Evolutionary conservation across 2,113 vertebrate species (phyloP), one percentile per base, ranked within the genome.

Genomic region (Corythornis cristatus): DNA sequence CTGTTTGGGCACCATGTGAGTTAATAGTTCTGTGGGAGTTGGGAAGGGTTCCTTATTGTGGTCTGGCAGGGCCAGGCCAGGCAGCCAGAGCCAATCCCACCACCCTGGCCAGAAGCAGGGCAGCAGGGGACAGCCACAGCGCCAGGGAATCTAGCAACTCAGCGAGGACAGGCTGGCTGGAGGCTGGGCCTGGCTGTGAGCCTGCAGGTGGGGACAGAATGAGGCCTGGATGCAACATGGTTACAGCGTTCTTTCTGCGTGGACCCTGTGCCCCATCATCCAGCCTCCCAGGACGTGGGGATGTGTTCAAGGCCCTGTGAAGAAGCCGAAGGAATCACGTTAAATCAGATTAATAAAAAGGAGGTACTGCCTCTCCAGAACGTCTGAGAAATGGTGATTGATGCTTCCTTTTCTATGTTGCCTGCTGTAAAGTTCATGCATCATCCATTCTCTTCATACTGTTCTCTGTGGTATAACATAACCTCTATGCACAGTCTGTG

Each of bases 261-360:
- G n/a, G 23, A 43, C 15, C 20, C 26, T 42, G 40, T 0, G 0
- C 21, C 12, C 6, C 1, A 2, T 42, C 22, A 78, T 53, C 28
- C 8, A 48, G 20, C 23, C 25, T 6, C 6, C 6, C 25, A 62
- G 8, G 31, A 56, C 6, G 0, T 2, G 29, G 22, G 15, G 8
- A 45, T 45, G 37, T 66, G 19, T 11, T 25, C 19, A 46, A 29
- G 11, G 8, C 17, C 19, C 22, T 51, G 42, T 22, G 35, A 74
- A 45, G 48, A 23, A 15, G 15, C 13, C 50, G 29, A 21, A 74
- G 25, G 11, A 18, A 3, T 66, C 54, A 61, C 11, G 8, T 48
- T 14, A 85, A 67, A 67, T 22, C 25, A 43, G 25, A 23, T 37
- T 11, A 62, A 50, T 22, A 54, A 62, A 56, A 80, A 18, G 21